phyloP scores from a whole-genome alignment of 2,888 invertebrate species.

The Hecatera dysodea region DNA sequence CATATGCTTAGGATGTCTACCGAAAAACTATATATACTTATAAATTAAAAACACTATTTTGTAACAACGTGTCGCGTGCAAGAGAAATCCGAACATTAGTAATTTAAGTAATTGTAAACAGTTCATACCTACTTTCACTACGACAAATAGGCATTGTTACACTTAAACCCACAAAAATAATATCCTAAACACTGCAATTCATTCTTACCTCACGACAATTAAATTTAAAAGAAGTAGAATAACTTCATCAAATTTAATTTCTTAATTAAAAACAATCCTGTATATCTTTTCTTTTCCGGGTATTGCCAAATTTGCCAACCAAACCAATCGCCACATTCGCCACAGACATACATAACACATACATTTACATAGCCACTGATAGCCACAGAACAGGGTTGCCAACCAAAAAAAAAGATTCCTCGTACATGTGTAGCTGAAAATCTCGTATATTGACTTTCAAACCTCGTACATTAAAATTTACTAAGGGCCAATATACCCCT shows the following conservation, averaged over 20 bases:
- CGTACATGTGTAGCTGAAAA: no score
- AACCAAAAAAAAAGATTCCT: no score
- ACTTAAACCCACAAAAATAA: neutral
- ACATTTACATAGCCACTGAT: no score
- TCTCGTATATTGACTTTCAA: no score
- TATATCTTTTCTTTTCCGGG: slow-evolving; percentile 35
- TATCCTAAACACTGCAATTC: neutral
- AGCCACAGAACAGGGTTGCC: no score
- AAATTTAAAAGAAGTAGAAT: slow-evolving; percentile 28
- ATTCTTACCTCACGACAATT: slow-evolving; percentile 39
- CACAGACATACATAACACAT: neutral
- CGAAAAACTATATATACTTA: neutral
- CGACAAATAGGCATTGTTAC: slow-evolving; percentile 3
- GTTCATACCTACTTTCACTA: slow-evolving; percentile 64
- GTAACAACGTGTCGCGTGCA: slow-evolving; percentile 77
- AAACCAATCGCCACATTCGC: slow-evolving; percentile 5
- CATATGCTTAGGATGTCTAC: neutral
- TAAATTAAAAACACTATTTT: slow-evolving; percentile 52
- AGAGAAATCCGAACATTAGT: slow-evolving; percentile 77
- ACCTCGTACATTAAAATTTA: no score
- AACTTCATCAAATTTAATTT: slow-evolving; percentile 35
- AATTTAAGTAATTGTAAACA: slow-evolving; percentile 52
- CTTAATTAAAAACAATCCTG: slow-evolving; percentile 32
- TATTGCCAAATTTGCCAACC: slow-evolving; percentile 57
- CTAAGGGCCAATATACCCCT: no score